These are phyloP conservation scores for Lumbricus terrestris DNA, from an alignment of 2,888 invertebrate genomes.

Conservation along the genomic window DNA sequence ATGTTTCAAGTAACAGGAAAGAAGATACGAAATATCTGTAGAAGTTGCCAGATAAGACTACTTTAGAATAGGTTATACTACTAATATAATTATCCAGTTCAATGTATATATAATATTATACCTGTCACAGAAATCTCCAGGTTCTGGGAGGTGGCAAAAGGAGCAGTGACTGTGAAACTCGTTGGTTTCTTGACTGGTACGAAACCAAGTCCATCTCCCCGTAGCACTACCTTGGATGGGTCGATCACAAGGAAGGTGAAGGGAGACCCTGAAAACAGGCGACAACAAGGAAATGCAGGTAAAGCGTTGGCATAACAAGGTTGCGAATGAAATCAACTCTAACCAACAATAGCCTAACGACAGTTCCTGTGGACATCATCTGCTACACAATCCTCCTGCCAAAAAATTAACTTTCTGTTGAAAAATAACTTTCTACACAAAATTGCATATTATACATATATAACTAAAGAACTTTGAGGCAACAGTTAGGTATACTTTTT, in stretches of 20 bases:
- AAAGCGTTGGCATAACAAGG: neutral
- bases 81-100: neutral
- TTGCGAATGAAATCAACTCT: neutral
- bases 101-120: too few relatives aligned
- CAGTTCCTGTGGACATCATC: neutral
- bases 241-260: slow-evolving; percentile 32
- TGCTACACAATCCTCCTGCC: neutral
- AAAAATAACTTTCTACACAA: neutral
- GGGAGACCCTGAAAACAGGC: slow-evolving; percentile 21
- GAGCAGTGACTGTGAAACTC: slow-evolving; percentile 25
- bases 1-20: neutral
- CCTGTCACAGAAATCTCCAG: slow-evolving; percentile 7
- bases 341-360: neutral
- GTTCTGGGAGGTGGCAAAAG: slow-evolving; percentile 16
- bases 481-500: neutral
- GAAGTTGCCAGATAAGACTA: neutral
- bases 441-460: neutral
- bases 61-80: too few relatives aligned
- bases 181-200: slow-evolving; percentile 29
- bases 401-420: too few relatives aligned
- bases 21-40: neutral
- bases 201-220: slow-evolving; percentile 19
- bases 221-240: slow-evolving; percentile 21
- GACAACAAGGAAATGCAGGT: neutral
- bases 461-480: neutral